Base-by-base conservation (phyloP, 2,113 vertebrate species). In the Haliaeetus leucogaster region DNA sequence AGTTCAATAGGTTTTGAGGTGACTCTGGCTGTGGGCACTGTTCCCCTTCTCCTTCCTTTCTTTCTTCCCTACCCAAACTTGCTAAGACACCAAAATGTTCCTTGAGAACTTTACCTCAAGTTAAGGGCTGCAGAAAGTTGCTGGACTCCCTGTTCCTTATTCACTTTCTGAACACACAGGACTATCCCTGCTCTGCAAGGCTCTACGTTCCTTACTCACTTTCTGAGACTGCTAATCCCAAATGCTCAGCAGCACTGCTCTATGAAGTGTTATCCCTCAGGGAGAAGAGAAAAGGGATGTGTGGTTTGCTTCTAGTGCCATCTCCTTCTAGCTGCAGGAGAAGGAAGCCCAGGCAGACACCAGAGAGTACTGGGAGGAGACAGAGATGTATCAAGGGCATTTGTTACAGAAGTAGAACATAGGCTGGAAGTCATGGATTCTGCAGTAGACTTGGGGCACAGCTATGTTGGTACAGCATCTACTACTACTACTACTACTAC, bases 401-500 rank as follows among this genome's bases (percentile, higher is more conserved):
- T 7, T 84, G 77, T n/a, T 27, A 23, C 9, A 56, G 70, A 22
- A 59, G 61, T 3, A 81, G 43, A 72, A 84, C 16, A 10, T 5
- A 18, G 27, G 3, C 19, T 80, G 82, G 26, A 91, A 77, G 26
- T 29, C 3, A 1, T 20, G 72, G 34, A 58, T 61, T 86, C 52
- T 84, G 45, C 32, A n/a, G 40, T 1, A 68, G 8, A 58, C 11
- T 63, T 83, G 20, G 63, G 45, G 29, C 10, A 36, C 9, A 68
- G 26, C 14, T 74, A 3, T 34, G 13, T 1, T 45, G 16, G 29
- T 43, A 65, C 13, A 55, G 6, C 32, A 77, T 58, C n/a, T 65
- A 4, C 23, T 20, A 11, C 0, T 3, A 38, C 36, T 38, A 10
- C 0, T 3, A 13, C 13, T 52, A 45, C 30, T 30, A 36, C 6